A percentile compares a stretch with the other conserved stretches of the same genome.
Evolutionary conservation across 1,140 invertebrate species (phyloP).

Genomic region (Sarcophaga bullata): DNA sequence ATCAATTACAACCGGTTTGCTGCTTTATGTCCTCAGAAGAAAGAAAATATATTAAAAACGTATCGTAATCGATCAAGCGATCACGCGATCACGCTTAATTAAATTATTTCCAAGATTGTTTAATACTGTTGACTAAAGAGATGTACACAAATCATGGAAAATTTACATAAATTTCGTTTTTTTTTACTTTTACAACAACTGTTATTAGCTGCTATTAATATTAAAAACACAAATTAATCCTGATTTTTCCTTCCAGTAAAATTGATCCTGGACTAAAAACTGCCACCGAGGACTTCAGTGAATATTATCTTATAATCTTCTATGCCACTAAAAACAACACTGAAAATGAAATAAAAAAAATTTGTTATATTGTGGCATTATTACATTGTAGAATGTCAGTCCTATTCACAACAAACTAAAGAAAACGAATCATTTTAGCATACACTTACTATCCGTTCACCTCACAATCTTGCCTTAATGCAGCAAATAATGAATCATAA

Average conservation of each 20-base stretch:
- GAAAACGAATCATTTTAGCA: neutral
- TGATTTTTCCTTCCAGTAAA: conserved; percentile 22
- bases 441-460: conserved; percentile 27
- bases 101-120: too few relatives aligned
- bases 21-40: too few relatives aligned
- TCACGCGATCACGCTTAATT: too few relatives aligned
- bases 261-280: neutral
- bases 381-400: conserved; percentile 44
- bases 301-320: conserved; percentile 42
- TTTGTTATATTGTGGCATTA: conserved; percentile 42
- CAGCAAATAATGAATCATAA: neutral
- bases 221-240: neutral
- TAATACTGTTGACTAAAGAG: too few relatives aligned
- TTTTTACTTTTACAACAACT: too few relatives aligned
- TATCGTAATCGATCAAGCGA: too few relatives aligned
- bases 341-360: conserved; percentile 36
- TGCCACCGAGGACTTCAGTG: conserved; percentile 44
- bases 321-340: neutral
- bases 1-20: too few relatives aligned
- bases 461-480: neutral
- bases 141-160: too few relatives aligned
- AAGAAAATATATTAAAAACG: too few relatives aligned
- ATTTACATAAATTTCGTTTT: too few relatives aligned
- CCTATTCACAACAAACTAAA: neutral
- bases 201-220: too few relatives aligned